phyloP scores from a whole-genome alignment of 2,888 invertebrate genomes.

The Pseudoips prasinana region DNA sequence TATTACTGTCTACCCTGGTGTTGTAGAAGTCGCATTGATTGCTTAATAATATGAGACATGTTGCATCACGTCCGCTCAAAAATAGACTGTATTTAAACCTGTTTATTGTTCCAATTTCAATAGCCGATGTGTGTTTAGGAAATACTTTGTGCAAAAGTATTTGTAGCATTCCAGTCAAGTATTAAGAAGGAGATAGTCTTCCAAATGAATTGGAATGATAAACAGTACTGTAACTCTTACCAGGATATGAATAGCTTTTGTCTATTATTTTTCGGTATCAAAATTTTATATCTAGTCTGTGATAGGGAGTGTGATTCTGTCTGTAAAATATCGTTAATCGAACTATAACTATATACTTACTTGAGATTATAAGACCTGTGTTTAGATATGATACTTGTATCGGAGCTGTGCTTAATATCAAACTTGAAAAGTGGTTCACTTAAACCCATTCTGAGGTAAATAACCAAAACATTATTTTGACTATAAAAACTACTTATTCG shows the following conservation, averaged over 20 bases:
- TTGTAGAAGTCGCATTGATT: conserved; percentile 8
- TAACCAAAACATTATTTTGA: no score
- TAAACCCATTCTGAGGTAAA: no score
- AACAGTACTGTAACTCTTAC: conserved; percentile 14
- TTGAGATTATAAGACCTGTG: no score
- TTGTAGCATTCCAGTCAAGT: not conserved
- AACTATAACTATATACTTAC: conserved; percentile 1
- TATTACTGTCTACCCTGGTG: conserved; percentile 2
- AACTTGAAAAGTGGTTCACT: no score
- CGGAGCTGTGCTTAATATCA: no score
- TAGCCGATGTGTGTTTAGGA: conserved; percentile 1
- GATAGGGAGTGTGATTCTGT: conserved; percentile 53
- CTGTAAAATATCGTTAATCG: conserved; percentile 26
- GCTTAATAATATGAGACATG: conserved; percentile 4
- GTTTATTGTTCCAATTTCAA: conserved; percentile 23
- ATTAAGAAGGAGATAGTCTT: conserved; percentile 19
- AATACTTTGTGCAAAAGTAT: not conserved
- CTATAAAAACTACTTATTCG: no score
- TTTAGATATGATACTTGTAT: no score
- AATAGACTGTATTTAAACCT: conserved; percentile 16
- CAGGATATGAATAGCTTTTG: conserved; percentile 9
- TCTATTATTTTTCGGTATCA: conserved; percentile 31
- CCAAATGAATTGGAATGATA: conserved; percentile 16
- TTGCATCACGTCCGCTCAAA: conserved; percentile 14
- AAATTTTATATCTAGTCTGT: conserved; percentile 67